Conservation (phyloP, 2,113 vertebrate genomes). For the Lycocorax pyrrhopterus region DNA sequence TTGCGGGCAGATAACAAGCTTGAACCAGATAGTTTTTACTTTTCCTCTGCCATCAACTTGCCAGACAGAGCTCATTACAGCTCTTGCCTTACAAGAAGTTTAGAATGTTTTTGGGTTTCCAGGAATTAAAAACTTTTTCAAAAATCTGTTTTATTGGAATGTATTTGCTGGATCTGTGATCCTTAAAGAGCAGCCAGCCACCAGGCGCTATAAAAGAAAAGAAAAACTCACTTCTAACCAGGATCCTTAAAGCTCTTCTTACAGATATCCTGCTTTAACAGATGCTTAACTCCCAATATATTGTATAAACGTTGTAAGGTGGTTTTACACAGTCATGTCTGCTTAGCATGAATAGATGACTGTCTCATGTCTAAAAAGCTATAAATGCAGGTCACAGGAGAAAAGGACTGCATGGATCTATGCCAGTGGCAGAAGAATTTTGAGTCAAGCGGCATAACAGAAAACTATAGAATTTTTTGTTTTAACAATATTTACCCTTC, state of each 20-base stretch:
- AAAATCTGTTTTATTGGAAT: not conserved
- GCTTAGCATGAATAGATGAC: not conserved
- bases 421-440: not conserved
- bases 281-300: not conserved
- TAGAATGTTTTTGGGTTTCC: not conserved
- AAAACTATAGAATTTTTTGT: not conserved
- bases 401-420: not conserved
- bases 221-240: not conserved
- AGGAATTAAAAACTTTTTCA: not conserved
- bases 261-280: not conserved
- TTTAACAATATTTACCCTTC: not conserved
- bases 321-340: not conserved
- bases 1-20: not conserved
- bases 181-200: not conserved
- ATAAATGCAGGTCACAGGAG: not conserved
- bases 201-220: not conserved
- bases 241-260: not conserved
- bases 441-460: not conserved
- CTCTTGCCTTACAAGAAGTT: not conserved
- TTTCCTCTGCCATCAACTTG: not conserved
- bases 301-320: not conserved
- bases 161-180: not conserved
- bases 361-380: not conserved
- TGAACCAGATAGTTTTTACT: not conserved
- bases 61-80: not conserved